A percentile compares a stretch with the other conserved stretches of the same genome.
Evolutionary conservation across 2,888 invertebrate species (phyloP).

Genomic region (Drosophila greeni): DNA sequence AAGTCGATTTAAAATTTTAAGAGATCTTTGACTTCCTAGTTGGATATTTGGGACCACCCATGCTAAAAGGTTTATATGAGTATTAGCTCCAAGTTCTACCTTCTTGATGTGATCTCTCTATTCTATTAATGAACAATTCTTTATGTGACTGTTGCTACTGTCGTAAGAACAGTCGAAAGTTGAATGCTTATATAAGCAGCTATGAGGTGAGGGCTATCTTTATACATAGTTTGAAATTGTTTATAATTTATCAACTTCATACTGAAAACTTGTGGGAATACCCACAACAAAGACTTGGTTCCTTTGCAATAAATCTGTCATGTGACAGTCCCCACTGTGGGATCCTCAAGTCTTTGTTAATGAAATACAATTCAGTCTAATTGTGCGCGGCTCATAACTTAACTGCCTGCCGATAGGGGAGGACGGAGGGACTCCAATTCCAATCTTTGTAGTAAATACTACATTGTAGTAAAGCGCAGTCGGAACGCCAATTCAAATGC

Average conservation of each 20-base stretch:
- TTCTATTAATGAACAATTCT: not conserved
- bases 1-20: too few relatives aligned
- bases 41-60: too few relatives aligned
- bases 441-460: conserved; percentile 4
- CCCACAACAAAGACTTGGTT: not conserved
- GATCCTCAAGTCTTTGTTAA: conserved; percentile 17
- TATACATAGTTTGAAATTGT: not conserved
- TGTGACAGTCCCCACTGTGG: conserved; percentile 11
- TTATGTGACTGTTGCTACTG: not conserved
- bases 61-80: too few relatives aligned
- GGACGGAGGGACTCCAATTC: not conserved
- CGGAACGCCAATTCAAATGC: conserved; percentile 1
- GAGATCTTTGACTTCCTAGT: too few relatives aligned
- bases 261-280: not conserved
- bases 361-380: conserved; percentile 14
- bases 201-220: not conserved
- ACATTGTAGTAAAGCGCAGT: conserved; percentile 3
- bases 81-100: not conserved
- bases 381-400: conserved; percentile 4
- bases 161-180: not conserved
- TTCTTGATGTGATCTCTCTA: not conserved
- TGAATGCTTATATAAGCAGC: not conserved
- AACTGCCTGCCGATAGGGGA: not conserved
- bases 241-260: not conserved
- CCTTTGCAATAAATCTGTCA: not conserved